Evolutionary conservation across 1,140 invertebrate species (phyloP).

Genomic region (Ctenoplectra terminalis): DNA sequence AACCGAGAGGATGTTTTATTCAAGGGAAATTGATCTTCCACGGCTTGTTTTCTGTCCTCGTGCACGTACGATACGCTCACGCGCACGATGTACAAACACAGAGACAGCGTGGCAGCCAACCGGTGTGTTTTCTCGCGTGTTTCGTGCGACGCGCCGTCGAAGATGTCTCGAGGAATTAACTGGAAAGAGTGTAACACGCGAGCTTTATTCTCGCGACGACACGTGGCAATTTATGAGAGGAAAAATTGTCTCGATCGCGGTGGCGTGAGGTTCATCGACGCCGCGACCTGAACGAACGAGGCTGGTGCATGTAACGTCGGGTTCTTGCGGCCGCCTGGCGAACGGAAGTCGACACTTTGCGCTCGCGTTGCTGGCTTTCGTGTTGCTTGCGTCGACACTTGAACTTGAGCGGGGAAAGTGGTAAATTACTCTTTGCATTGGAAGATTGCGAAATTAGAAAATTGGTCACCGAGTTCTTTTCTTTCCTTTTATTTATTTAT

Average conservation of each 20-base stretch:
- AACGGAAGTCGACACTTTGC: neutral
- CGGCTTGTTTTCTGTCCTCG: neutral
- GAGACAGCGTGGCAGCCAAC: neutral
- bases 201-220: neutral
- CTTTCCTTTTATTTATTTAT: too few species aligned
- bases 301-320: neutral
- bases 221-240: neutral
- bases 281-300: neutral
- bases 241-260: neutral
- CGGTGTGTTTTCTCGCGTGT: slow-evolving; percentile 18
- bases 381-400: neutral
- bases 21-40: slow-evolving; percentile 61
- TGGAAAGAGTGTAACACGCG: neutral
- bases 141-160: neutral
- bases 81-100: neutral
- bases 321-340: neutral
- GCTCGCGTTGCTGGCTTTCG: neutral
- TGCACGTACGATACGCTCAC: neutral
- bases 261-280: neutral
- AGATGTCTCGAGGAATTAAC: slow-evolving; percentile 8
- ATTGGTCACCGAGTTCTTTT: neutral
- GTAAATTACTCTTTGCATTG: neutral
- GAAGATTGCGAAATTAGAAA: neutral
- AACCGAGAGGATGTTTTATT: slow-evolving; percentile 56
- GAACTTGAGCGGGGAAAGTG: neutral